These are phyloP conservation scores for Clarias gariepinus DNA, from an alignment of 2,113 vertebrate genomes.

Conservation along the genomic window DNA sequence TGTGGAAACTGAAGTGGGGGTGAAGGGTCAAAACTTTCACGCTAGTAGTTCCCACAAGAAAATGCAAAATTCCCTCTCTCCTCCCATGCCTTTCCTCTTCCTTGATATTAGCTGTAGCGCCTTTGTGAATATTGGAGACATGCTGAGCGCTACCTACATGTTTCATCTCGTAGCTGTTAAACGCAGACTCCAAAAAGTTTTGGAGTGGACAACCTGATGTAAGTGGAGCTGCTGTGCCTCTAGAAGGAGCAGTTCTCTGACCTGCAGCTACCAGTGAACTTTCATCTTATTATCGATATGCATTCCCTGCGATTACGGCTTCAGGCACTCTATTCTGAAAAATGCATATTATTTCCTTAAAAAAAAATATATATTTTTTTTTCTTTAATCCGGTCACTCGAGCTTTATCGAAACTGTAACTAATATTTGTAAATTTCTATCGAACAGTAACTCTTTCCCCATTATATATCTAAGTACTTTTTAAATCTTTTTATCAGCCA, in stretches of 20 bases:
- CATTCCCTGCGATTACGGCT: constrained; percentile 2
- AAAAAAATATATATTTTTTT: not conserved
- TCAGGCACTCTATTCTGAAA: not conserved
- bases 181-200: constrained; percentile 70
- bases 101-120: constrained; percentile 70
- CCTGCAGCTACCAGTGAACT: not conserved
- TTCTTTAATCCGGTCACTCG: not conserved
- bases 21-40: constrained; percentile 64
- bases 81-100: constrained; percentile 58
- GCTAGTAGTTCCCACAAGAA: constrained; percentile 38
- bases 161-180: constrained; percentile 65
- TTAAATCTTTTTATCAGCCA: not conserved
- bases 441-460: not conserved
- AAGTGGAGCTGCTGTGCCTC: constrained; percentile 19
- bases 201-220: constrained; percentile 9
- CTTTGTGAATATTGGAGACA: not conserved
- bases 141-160: constrained; percentile 69
- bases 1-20: constrained; percentile 65
- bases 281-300: not conserved
- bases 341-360: not conserved
- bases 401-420: constrained; percentile 15
- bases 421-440: constrained; percentile 32
- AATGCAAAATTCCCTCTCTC: constrained; percentile 8
- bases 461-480: not conserved
- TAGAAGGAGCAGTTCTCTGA: constrained; percentile 32